Conservation (phyloP, 2,888 invertebrate genomes). For the Parnassius apollo region DNA sequence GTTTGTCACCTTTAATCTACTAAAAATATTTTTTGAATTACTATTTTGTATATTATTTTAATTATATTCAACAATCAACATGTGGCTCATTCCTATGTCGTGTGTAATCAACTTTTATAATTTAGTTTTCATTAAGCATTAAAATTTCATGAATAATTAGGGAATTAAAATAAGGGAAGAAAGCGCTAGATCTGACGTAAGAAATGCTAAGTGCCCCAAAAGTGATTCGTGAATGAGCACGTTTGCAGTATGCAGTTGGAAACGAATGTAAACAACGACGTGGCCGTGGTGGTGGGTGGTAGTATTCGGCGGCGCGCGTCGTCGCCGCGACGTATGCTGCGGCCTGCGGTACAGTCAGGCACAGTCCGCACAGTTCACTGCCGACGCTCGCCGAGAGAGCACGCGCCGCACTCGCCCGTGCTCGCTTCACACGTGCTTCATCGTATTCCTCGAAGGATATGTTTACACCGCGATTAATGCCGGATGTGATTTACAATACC, state of each 20-base stretch:
- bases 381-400: slow-evolving; percentile 44
- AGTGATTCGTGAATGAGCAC: neutral
- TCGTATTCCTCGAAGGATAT: slow-evolving; percentile 32
- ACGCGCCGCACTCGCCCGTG: slow-evolving; percentile 34
- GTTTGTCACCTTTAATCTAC: too few relatives aligned
- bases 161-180: too few relatives aligned
- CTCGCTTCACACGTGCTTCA: slow-evolving; percentile 51
- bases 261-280: neutral
- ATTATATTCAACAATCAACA: too few relatives aligned
- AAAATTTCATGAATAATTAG: too few relatives aligned
- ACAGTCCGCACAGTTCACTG: slow-evolving; percentile 40
- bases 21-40: too few relatives aligned
- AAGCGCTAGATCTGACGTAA: too few relatives aligned
- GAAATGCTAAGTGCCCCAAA: too few relatives aligned
- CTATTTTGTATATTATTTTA: too few relatives aligned
- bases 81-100: too few relatives aligned
- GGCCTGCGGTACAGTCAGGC: slow-evolving; percentile 50
- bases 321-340: neutral
- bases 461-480: slow-evolving; percentile 30
- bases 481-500: slow-evolving; percentile 20
- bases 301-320: neutral
- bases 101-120: too few relatives aligned
- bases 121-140: too few relatives aligned
- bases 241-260: neutral
- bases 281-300: neutral